Conservation (phyloP, 2,888 invertebrate species). For the Tholera decimalis region DNA sequence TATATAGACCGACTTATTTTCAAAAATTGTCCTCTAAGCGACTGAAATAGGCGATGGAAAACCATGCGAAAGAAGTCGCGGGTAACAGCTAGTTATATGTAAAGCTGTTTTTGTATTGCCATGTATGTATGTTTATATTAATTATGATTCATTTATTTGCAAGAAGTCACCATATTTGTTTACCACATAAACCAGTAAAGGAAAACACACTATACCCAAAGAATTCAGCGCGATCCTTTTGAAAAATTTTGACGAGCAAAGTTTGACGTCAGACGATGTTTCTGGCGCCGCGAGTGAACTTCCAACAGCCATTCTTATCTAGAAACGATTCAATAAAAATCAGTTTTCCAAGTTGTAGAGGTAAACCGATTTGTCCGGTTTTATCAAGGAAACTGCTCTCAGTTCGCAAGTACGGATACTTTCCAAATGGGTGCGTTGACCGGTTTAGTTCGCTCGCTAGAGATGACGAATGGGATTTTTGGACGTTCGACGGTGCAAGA, state of each 20-base stretch:
- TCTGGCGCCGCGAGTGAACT: constrained; percentile 61
- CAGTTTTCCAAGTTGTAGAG: constrained; percentile 56
- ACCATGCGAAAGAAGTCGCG: too few relatives aligned
- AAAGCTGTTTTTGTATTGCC: too few relatives aligned
- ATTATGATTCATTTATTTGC: too few relatives aligned
- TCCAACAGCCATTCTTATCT: constrained; percentile 59
- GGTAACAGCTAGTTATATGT: too few relatives aligned
- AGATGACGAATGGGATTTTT: constrained; percentile 38
- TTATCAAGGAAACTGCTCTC: constrained; percentile 63
- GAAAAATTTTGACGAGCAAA: constrained; percentile 63
- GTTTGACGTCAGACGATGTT: constrained; percentile 49
- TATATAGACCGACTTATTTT: too few relatives aligned
- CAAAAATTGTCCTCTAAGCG: too few relatives aligned
- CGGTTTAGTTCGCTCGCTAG: constrained; percentile 33
- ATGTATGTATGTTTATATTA: too few relatives aligned
- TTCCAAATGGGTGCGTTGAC: constrained; percentile 59
- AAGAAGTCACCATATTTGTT: constrained; percentile 16
- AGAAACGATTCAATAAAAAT: constrained; percentile 66
- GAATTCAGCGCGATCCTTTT: constrained; percentile 38
- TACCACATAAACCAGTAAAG: neutral
- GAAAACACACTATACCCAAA: constrained; percentile 11
- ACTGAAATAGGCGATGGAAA: too few relatives aligned
- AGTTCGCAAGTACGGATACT: constrained; percentile 61
- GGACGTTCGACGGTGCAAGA: constrained; percentile 30
- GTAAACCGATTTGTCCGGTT: constrained; percentile 65